Conservation (phyloP, 2,888 invertebrate species). For the Hecatera dysodea region DNA sequence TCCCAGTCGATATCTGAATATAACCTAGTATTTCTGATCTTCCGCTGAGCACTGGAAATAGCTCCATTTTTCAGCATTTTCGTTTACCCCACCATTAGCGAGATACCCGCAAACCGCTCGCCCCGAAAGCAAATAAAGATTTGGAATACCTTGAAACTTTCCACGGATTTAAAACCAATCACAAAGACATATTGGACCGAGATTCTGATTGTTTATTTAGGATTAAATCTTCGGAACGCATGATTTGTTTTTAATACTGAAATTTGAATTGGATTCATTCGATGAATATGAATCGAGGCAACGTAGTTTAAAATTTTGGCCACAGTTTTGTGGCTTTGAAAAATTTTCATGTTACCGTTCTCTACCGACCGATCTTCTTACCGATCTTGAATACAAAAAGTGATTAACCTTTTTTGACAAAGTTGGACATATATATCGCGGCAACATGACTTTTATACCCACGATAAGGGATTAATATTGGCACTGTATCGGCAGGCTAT, state of each 20-base stretch:
- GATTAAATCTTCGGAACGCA: constrained; percentile 49
- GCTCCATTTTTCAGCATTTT: constrained; percentile 71
- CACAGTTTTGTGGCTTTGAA: constrained; percentile 16
- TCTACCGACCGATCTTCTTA: no score
- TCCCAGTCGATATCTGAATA: constrained; percentile 47
- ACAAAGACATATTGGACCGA: constrained; percentile 67
- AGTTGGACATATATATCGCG: constrained; percentile 4
- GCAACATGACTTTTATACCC: not conserved
- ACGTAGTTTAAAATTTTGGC: not conserved
- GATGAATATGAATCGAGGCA: constrained; percentile 27
- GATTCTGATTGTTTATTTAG: constrained; percentile 67
- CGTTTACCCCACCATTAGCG: constrained; percentile 71
- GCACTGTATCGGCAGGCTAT: constrained; percentile 18
- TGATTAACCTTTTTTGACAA: not conserved
- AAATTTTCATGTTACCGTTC: constrained; percentile 21
- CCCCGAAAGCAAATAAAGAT: constrained; percentile 71
- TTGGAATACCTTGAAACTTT: constrained; percentile 67
- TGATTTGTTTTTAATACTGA: constrained; percentile 44
- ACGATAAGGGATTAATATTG: constrained; percentile 16
- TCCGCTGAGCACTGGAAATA: constrained; percentile 62
- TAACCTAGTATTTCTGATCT: constrained; percentile 63
- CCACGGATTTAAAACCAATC: constrained; percentile 72
- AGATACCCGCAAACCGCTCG: constrained; percentile 62
- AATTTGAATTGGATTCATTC: constrained; percentile 41
- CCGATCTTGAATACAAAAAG: constrained; percentile 10